Base-by-base conservation (phyloP, 1,140 invertebrate species). In the Phenacoccus solenopsis region DNA sequence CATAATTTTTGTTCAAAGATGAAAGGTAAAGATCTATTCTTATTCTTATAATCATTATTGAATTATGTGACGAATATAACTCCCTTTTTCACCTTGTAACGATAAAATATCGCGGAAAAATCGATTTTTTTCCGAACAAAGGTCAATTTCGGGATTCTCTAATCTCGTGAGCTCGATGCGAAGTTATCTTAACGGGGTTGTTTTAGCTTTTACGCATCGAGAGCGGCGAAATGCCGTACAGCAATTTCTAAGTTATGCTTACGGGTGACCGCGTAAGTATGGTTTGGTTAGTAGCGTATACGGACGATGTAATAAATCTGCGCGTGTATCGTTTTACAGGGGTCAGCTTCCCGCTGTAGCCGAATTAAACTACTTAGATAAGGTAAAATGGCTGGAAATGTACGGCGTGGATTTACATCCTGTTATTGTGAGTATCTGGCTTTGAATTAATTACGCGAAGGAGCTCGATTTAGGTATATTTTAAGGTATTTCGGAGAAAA, bases 341-440 rank as follows among this genome's bases (percentile, higher is more conserved):
- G 87, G 87, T 67, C 84, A 86, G 78, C 83, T 85, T 71, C 85
- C 88, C 22, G 86, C 87, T 21, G 81, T 84, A 13, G 87, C 88
- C 21, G 89, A 90, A 78, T 76, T 88, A 71, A 85, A 86, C 77
- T 91, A 88, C 77, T 78, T 91, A 73, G 88, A 90, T 76, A 90
- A 90, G 80, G 88, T 88, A 57, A 90, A 90, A 78, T 90, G 87
- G 86, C 79, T 91, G 70, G 89, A 90, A 76, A 88, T 91, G 88
- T 91, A 91, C 76, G 89, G 89, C 7, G 89, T 91, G 5, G 89
- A 91, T 78, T 83, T 90, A 74, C 89, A 91, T 78, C 87, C 84
- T 61, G 89, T 91, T 28, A 78, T 90, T 82, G 88, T 88, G 78
- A 80, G 85, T 78, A 75, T 38, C 21, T 5, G 24, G n/a, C 22